These are phyloP conservation scores for Epicauta chinensis DNA, from an alignment of 1,140 invertebrate species.

Conservation along the genomic window DNA sequence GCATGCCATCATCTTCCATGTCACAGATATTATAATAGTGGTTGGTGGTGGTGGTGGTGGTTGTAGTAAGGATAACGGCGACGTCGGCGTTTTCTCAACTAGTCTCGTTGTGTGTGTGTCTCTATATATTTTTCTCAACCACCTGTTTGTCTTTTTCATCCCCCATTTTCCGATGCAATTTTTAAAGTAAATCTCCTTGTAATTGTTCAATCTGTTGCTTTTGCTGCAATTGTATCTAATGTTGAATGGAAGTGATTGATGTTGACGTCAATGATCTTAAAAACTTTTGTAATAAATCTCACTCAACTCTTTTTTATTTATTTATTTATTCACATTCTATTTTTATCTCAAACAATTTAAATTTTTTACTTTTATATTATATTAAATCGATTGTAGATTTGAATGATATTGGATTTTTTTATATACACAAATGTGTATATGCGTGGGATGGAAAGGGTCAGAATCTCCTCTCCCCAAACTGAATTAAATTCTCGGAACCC, in stretches of 20 bases:
- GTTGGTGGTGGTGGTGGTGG: too few relatives aligned
- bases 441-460: constrained; percentile 9
- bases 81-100: not conserved
- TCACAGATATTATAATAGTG: too few relatives aligned
- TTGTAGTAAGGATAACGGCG: too few relatives aligned
- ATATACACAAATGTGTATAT: too few relatives aligned
- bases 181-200: constrained; percentile 9
- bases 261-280: not conserved
- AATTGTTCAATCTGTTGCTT: constrained; percentile 11
- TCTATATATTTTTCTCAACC: constrained; percentile 2
- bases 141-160: constrained; percentile 20
- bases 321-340: too few relatives aligned
- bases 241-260: constrained; percentile 12
- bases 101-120: constrained; percentile 2
- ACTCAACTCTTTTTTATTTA: too few relatives aligned
- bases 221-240: constrained; percentile 1
- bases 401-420: too few relatives aligned
- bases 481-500: constrained; percentile 19
- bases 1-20: too few relatives aligned
- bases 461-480: constrained; percentile 20
- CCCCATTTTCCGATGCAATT: not conserved
- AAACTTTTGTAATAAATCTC: too few relatives aligned
- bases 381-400: too few relatives aligned
- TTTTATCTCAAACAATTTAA: too few relatives aligned
- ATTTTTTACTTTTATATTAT: too few relatives aligned